Base-by-base conservation (phyloP, 2,113 vertebrate species). In the Bothrops jararaca region DNA sequence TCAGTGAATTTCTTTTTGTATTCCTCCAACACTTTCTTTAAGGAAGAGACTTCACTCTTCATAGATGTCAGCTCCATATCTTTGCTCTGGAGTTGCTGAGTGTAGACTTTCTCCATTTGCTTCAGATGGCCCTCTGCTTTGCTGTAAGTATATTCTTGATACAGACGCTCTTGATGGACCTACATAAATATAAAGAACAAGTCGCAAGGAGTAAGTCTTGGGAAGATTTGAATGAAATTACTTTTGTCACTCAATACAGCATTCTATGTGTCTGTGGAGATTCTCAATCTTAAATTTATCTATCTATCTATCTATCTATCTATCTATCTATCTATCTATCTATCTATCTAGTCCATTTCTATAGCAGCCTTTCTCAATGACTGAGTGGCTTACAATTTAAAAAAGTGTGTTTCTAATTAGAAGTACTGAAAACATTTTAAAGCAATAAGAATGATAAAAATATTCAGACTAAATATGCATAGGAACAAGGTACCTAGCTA, bases 1-100 rank as follows among this genome's bases (percentile, higher is more conserved):
- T 99, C 98, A 48, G 97, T 98, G 97, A 98, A 98, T 96, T 98
- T 99, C 92, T 97, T 98, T 96, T 99, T 99, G 86, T 99, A 99
- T 93, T 99, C 98, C 74, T 99, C 98, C 96, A 98, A 97, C 94
- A 98, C 98, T 96, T 98, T 98, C 96, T 98, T 99, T 92, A 99
- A 96, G 45, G 98, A 98, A 39, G 96, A 87, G 1, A 99, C 97
- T 94, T 99, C 98, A 6, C 97, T 98, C 92, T 97, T 98, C 97
- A 98, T 98, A 89, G 98, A 96, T 1, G 95, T 96, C 92, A 99
- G 94, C 93, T 99, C 98, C 91, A 98, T 93, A 93, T 98, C 98
- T 95, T 98, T 98, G 91, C 97, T 98, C 93, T 99, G 98, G 96
- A 98, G 98, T 95, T 99, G 98, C 96, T 99, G 98, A 86, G 97